Percentiles rank a stretch among this genome's conserved stretches.
Conservation (phyloP, 2,888 invertebrate species). For the Polymixis flavicincta region DNA sequence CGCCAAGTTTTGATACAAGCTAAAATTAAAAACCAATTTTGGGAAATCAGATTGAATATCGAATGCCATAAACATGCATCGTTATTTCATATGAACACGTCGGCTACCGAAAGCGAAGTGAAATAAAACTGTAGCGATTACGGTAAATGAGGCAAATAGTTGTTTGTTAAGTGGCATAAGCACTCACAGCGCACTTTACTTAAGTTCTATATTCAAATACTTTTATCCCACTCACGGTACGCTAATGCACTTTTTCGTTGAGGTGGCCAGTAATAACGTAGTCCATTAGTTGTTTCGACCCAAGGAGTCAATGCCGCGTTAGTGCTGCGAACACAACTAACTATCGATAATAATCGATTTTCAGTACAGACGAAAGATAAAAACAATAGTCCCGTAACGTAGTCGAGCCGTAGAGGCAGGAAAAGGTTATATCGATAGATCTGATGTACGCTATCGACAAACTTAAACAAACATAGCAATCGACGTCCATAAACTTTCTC, state of each 20-base stretch:
- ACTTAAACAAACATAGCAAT: conserved; percentile 77
- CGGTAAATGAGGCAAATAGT: conserved; percentile 84
- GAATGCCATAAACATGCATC: conserved; percentile 71
- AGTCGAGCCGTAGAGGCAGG: conserved; percentile 19
- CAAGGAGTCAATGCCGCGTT: conserved; percentile 73
- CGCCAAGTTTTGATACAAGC: conserved; percentile 57
- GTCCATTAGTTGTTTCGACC: conserved; percentile 85
- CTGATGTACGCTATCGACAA: conserved; percentile 64
- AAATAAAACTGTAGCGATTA: conserved; percentile 83
- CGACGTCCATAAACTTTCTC: conserved; percentile 80
- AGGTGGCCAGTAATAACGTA: conserved; percentile 85
- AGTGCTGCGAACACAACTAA: conserved; percentile 73
- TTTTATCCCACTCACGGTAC: conserved; percentile 87
- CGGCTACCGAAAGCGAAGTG: conserved; percentile 72
- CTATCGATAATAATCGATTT: conserved; percentile 68
- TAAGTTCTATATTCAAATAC: conserved; percentile 89
- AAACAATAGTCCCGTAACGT: conserved; percentile 44
- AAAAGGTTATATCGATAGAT: conserved; percentile 63
- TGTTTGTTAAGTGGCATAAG: conserved; percentile 85
- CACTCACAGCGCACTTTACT: conserved; percentile 86
- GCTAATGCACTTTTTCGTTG: conserved; percentile 89
- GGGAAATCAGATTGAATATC: conserved; percentile 74
- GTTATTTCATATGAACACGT: conserved; percentile 69
- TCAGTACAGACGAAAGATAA: conserved; percentile 39
- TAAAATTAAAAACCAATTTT: conserved; percentile 73